Base-by-base conservation (phyloP, 2,797 vertebrate genomes). In the Premnoplex brunnescens region DNA sequence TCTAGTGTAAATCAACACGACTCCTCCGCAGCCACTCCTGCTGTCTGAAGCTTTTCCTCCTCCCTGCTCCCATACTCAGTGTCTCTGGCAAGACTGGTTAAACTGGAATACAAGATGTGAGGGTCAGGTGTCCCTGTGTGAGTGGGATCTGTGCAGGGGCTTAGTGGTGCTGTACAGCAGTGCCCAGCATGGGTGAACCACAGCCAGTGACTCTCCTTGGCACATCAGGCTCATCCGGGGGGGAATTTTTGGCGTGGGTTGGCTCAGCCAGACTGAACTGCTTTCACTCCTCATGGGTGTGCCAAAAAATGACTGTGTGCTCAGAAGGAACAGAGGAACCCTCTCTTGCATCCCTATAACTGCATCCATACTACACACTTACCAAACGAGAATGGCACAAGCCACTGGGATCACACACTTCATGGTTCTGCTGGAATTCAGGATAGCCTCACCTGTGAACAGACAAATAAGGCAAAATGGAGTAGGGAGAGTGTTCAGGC, bases 401-500 rank as follows among this genome's bases (percentile, higher is more conserved):
- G 43, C 27, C 23, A 4, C 36, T 55, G 48, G 51, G 48, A 55
- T 39, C 0, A 0, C 51, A 48, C 3, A 1, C n/a, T 58, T 79
- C 36, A 34, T 0, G 1, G 48, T 52, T 69, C 26, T 26, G 5
- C 27, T 54, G 58, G 32, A 85, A 48, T n/a, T 85, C 85, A 58
- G 46, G 59, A 28, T 59, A 88, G 81, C 30, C 30, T 85, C 68
- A 64, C 0, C 0, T 34, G 20, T 39, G 22, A 60, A 68, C 2
- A 44, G n/a, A 54, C 13, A 69, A 55, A 39, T n/a, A 36, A 58
- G 63, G 59, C 59, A 82, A 46, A 91, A 83, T 32, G 32, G 39
- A 74, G n/a, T n/a, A 67, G 41, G 0, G 0, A 9, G 26, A 46
- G 9, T 1, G 0, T 58, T 85, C 8, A 73, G n/a, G 32, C 58